phyloP scores from a whole-genome alignment of 1,140 invertebrate genomes.

The Scaptomyza graminum region DNA sequence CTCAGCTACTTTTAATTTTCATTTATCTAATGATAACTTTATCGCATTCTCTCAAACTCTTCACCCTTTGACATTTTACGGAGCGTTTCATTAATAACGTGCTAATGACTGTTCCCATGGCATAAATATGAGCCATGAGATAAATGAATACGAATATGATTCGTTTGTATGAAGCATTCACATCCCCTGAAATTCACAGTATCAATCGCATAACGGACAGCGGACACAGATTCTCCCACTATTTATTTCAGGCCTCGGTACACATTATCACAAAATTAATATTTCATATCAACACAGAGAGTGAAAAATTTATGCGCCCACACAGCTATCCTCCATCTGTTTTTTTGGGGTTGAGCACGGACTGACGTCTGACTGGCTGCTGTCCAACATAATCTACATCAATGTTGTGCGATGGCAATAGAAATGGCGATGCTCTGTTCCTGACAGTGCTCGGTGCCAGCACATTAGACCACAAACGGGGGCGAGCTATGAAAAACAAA shows the following conservation, averaged over 20 bases:
- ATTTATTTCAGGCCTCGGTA: slow-evolving; percentile 6
- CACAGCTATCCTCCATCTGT: slow-evolving; percentile 33
- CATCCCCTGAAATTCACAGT: slow-evolving; percentile 22
- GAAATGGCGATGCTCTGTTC: slow-evolving; percentile 1
- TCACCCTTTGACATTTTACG: slow-evolving; percentile 2
- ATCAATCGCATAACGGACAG: too few species aligned
- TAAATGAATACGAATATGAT: slow-evolving; percentile 8
- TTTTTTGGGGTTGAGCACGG: slow-evolving; percentile 30
- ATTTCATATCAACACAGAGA: slow-evolving; percentile 66
- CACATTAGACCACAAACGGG: slow-evolving; percentile 12
- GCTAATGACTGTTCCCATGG: slow-evolving; percentile 22
- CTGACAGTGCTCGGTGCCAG: slow-evolving; percentile 2
- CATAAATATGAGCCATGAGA: slow-evolving; percentile 3
- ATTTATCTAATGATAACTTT: neutral
- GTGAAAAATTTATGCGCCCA: slow-evolving; percentile 76
- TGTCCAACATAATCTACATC: slow-evolving; percentile 77
- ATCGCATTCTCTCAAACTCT: neutral
- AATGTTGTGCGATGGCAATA: slow-evolving; percentile 17
- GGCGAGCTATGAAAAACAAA: slow-evolving; percentile 6
- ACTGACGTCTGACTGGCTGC: slow-evolving; percentile 65
- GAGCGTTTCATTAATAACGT: neutral
- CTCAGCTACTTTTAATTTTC: neutral
- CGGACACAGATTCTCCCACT: slow-evolving; percentile 40
- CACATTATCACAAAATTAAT: slow-evolving; percentile 66
- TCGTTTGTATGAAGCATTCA: slow-evolving; percentile 19